Evolutionary conservation across 2,888 invertebrate genomes (phyloP).

Genomic region (Acronicta aceris): DNA sequence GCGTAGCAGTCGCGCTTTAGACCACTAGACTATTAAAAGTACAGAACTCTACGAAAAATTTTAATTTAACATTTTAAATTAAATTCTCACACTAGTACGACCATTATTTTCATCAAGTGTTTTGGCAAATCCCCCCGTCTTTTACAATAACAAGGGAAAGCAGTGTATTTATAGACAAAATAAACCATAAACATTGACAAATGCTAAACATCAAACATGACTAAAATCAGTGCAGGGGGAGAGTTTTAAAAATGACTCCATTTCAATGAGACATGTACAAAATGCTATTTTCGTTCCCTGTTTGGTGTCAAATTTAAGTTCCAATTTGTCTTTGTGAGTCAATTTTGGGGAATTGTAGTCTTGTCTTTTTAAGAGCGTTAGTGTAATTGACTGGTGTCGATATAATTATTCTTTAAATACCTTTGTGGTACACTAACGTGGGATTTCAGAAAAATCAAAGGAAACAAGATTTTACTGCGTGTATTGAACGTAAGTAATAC

Average conservation of each 20-base stretch:
- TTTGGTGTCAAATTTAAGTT: constrained; percentile 63
- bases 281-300: constrained; percentile 70
- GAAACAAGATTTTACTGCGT: too few species aligned
- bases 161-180: constrained; percentile 62
- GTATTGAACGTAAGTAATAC: too few species aligned
- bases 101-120: too few species aligned
- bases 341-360: constrained; percentile 29
- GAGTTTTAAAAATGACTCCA: constrained; percentile 80
- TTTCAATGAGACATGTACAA: constrained; percentile 72
- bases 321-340: constrained; percentile 60
- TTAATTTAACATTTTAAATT: too few species aligned
- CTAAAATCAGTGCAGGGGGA: constrained; percentile 65
- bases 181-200: constrained; percentile 77
- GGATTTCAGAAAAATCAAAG: too few species aligned
- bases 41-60: too few species aligned
- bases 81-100: constrained; percentile 41
- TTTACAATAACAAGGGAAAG: constrained; percentile 36
- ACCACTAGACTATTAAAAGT: too few species aligned
- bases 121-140: constrained; percentile 45
- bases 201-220: constrained; percentile 75
- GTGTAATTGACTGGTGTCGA: not conserved
- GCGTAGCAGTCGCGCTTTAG: too few species aligned
- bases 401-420: not conserved
- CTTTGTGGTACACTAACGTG: too few species aligned
- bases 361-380: constrained; percentile 7